A percentile compares a stretch with the other conserved stretches of the same genome.
phyloP scores from a whole-genome alignment of 2,113 vertebrate genomes.

The Megalops atlanticus region DNA sequence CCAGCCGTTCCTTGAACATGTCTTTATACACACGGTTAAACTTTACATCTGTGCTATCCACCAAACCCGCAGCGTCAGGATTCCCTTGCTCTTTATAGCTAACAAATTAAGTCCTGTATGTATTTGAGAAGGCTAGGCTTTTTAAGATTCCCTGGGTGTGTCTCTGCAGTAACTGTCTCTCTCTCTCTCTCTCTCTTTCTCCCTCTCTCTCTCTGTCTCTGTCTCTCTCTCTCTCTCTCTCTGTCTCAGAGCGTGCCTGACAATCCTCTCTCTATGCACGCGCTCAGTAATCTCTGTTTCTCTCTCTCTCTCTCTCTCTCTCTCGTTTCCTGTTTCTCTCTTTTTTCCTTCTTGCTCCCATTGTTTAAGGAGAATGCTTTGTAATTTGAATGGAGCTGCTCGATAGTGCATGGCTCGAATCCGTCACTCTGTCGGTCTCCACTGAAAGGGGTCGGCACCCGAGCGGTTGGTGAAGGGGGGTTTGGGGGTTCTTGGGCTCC shows the following conservation, averaged over 20 bases:
- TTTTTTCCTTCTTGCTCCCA: not conserved
- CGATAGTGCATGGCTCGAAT: not conserved
- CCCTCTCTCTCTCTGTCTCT: not conserved
- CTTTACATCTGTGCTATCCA: slow-evolving; percentile 9
- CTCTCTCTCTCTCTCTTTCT: not conserved
- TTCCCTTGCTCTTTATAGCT: not conserved
- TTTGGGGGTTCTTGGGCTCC: slow-evolving; percentile 40
- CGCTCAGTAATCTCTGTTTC: not conserved
- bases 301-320: slow-evolving; percentile 22
- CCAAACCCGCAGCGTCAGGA: not conserved
- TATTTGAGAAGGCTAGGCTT: not conserved
- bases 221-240: slow-evolving; percentile 13
- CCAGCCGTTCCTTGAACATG: not conserved
- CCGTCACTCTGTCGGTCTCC: slow-evolving; percentile 23
- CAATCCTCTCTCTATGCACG: not conserved
- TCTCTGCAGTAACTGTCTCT: slow-evolving; percentile 19
- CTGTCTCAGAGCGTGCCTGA: not conserved
- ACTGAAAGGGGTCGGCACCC: slow-evolving; percentile 5
- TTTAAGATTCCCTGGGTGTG: slow-evolving; percentile 22
- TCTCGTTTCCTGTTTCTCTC: not conserved
- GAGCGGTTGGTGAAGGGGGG: not conserved
- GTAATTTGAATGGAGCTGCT: slow-evolving; percentile 1
- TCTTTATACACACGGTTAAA: not conserved
- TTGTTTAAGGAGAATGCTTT: too few species aligned
- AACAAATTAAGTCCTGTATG: not conserved